Evolutionary conservation across 37 sponge, comb jelly and placozoan species (phyloP), one percentile per base, ranked within the genome.

Genomic region (Diacarnus erythraeanus): DNA sequence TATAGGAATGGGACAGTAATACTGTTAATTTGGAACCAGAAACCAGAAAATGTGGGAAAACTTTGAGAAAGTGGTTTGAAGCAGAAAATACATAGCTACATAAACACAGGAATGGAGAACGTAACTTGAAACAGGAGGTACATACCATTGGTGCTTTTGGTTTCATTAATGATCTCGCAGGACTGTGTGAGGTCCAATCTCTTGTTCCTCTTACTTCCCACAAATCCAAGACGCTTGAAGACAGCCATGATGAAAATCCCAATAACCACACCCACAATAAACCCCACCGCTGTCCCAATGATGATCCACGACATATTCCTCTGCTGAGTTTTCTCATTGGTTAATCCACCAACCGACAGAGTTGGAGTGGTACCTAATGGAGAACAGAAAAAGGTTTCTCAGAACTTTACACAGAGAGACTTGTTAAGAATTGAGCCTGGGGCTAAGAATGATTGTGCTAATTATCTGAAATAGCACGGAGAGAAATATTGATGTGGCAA

Each of bases 291-390:
- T 2, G 63, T 63, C 2, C 78, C 85, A 4, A 77, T 38, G 9
- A 85, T 77, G 4, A 78, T 71, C 84, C 84, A 84, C 3, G 60
- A 65, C 70, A 77, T 56, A 33, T 84, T 61, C 20, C 38, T 69
- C 30, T 18, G 39, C 1, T 61, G 1, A 9, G 38, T 26, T 1
- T 4, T 1, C 22, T 33, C 0, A 18, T 38, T 3, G 58, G 21
- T 35, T 0, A 75, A 21, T 2, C 76, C 76, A 75, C 41, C 68
- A 21, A 18, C 31, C 2, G 27, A 25, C 23, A 60, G n/a, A n/a
- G 61, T 47, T 47, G 51, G 51, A 47, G 6, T n/a, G n/a, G n/a
- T n/a, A n/a, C n/a, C n/a, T n/a, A n/a, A n/a, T n/a, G n/a, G n/a
- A n/a, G n/a, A n/a, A n/a, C n/a, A n/a, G n/a, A n/a, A n/a, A n/a